phyloP scores from a whole-genome alignment of 2,797 vertebrate genomes.

The Lacerta agilis region DNA sequence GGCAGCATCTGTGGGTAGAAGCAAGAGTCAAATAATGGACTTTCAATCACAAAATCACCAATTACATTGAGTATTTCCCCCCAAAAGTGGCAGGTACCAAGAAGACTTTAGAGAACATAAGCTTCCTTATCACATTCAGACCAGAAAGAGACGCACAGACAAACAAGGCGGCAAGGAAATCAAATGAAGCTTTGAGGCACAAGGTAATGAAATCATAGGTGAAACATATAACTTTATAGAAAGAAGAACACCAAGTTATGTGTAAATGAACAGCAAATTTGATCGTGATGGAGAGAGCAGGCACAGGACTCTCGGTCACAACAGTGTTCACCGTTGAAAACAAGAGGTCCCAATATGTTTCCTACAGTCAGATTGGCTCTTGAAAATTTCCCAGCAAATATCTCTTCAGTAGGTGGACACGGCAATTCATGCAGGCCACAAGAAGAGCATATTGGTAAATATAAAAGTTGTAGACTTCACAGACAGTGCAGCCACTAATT shows the following conservation, averaged over 20 bases:
- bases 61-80: not conserved
- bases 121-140: not conserved
- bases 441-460: not conserved
- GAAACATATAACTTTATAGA: not conserved
- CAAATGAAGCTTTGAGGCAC: not conserved
- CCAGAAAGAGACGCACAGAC: not conserved
- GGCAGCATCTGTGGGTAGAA: not conserved
- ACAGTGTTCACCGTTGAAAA: not conserved
- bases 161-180: slow-evolving; percentile 3
- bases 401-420: not conserved
- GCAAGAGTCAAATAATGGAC: not conserved
- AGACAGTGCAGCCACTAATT: no score
- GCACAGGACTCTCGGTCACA: not conserved
- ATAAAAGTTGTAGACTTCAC: no score
- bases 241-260: not conserved
- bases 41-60: not conserved
- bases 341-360: not conserved
- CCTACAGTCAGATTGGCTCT: not conserved
- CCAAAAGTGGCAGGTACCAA: not conserved
- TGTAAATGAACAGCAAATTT: not conserved
- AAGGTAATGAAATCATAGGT: not conserved
- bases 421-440: not conserved
- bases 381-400: not conserved
- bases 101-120: slow-evolving; percentile 9
- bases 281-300: not conserved